Conservation (phyloP, 2,888 invertebrate genomes). For the Melanostoma scalare region DNA sequence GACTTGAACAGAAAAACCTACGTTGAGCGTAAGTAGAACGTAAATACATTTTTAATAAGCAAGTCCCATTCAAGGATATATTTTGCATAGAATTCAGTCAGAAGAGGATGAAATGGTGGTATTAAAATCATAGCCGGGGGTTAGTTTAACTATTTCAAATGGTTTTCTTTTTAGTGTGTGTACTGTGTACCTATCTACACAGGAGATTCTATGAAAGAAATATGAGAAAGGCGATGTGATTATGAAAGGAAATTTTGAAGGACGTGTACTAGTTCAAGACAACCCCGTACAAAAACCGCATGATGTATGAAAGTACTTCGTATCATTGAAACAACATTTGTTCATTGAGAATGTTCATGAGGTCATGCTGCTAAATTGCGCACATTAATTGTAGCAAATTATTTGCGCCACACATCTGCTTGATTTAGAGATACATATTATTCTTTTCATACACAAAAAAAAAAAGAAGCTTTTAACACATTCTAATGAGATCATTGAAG, state of each 20-base stretch:
- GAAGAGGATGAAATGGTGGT: slow-evolving; percentile 18
- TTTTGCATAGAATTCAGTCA: slow-evolving; percentile 9
- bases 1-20: slow-evolving; percentile 17
- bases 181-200: slow-evolving; percentile 2
- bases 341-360: slow-evolving; percentile 38
- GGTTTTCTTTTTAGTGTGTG: not conserved
- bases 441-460: not conserved
- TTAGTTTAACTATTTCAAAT: slow-evolving; percentile 32
- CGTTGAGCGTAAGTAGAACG: slow-evolving; percentile 46
- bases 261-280: slow-evolving; percentile 42
- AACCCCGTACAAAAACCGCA: too few relatives aligned
- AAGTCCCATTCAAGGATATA: slow-evolving; percentile 52
- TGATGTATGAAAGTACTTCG: not conserved
- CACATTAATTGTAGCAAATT: slow-evolving; percentile 36
- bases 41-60: slow-evolving; percentile 64
- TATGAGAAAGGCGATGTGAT: slow-evolving; percentile 3
- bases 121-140: slow-evolving; percentile 37
- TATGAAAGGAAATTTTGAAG: slow-evolving; percentile 49
- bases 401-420: slow-evolving; percentile 51
- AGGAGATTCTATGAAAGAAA: not conserved
- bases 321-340: too few relatives aligned
- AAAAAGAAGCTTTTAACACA: slow-evolving; percentile 37
- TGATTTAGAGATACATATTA: not conserved
- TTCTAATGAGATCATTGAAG: slow-evolving; percentile 64
- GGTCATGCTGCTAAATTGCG: slow-evolving; percentile 52